phyloP scores from a whole-genome alignment of 2,888 invertebrate genomes.

The Dermolepida albohirtum region DNA sequence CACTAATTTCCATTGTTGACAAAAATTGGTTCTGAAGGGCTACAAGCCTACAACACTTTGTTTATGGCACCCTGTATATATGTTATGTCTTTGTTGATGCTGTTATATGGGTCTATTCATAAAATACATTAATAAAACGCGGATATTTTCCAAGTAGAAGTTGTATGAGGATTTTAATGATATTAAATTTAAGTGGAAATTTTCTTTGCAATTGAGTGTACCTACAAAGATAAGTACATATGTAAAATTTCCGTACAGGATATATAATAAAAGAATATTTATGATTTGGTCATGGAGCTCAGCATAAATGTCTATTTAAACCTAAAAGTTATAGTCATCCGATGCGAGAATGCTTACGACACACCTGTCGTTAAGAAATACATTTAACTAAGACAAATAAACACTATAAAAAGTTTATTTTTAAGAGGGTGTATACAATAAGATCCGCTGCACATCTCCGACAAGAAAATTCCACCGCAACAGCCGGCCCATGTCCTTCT shows the following conservation, averaged over 20 bases:
- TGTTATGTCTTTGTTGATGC: no score
- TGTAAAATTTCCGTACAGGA: conserved; percentile 20
- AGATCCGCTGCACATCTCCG: conserved; percentile 32
- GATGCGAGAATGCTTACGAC: conserved; percentile 40
- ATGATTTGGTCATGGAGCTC: conserved; percentile 23
- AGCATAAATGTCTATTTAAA: conserved; percentile 37
- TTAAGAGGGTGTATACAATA: conserved; percentile 41
- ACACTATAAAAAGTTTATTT: conserved; percentile 44
- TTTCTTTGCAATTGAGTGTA: no score
- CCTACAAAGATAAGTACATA: no score
- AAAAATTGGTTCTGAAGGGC: no score
- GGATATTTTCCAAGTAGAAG: no score
- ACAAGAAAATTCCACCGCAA: conserved; percentile 39
- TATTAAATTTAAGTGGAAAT: no score
- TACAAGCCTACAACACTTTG: no score
- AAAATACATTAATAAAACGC: no score
- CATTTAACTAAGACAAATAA: conserved; percentile 42
- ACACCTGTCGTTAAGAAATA: conserved; percentile 43
- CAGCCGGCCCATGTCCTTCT: conserved; percentile 56
- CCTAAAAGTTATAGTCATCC: conserved; percentile 31
- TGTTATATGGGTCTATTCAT: no score
- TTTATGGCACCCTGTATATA: no score
- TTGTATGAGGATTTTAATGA: no score
- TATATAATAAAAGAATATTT: conserved; percentile 38
- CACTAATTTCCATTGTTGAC: no score